Evolutionary conservation across 2,113 vertebrate species (phyloP), one percentile per base, ranked within the genome.

Genomic region (Calidris pugnax): DNA sequence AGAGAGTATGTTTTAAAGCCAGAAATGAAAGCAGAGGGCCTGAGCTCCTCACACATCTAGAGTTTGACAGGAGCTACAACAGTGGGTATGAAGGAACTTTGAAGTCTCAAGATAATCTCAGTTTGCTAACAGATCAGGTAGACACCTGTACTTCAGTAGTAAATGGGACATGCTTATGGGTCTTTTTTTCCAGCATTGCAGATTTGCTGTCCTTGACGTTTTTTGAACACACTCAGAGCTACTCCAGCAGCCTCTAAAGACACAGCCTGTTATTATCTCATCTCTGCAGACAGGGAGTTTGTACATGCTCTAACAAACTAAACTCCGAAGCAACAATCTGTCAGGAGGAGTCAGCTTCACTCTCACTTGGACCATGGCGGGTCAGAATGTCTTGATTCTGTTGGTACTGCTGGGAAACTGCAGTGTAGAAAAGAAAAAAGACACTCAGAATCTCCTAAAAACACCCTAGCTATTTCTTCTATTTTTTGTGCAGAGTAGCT

Each of bases 201-300:
- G 14, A 17, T 35, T n/a, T 18, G 7, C 62, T 67, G 45, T 39
- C 87, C 66, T 77, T 81, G 66, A 32, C 56, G 66, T 63, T 62
- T 90, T 37, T 39, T 85, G 74, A 81, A 68, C 57, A 64, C 4
- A 51, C 60, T 68, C 33, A 23, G 66, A 69, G 68, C 57, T 68
- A 10, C 64, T 62, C 28, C 30, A 55, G 51, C 77, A 95, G 77
- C 27, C 56, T 75, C 33, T 64, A 24, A 69, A 84, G 63, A 87
- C 71, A 74, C 57, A 87, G 69, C 28, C 72, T 71, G 48, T 86
- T 76, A 91, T 96, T 92, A 85, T 89, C 89, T 95, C 67, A 53
- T 87, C 83, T 89, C 56, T 87, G 60, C 92, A 91, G 77, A 57
- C 33, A 87, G 64, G 57, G 57, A 72, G 68, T 26, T 92, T 62